These are phyloP conservation scores for Camelus bactrianus DNA, from an alignment of 2,113 vertebrate genomes.

Conservation along the genomic window DNA sequence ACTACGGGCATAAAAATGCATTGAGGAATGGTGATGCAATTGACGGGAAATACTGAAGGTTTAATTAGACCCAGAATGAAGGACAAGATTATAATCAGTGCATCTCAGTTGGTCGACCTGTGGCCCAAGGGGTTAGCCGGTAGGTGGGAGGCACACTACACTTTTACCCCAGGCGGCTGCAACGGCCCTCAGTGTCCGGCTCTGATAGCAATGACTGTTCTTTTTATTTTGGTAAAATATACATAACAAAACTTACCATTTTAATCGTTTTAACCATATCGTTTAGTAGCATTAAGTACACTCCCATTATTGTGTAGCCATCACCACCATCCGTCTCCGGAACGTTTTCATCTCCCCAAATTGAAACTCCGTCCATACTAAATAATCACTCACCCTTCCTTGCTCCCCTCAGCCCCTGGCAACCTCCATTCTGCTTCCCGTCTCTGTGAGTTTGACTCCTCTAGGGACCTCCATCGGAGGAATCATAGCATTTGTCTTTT, in stretches of 20 bases:
- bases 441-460: background rate
- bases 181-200: background rate
- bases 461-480: too few relatives aligned
- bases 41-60: background rate
- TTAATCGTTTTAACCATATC: background rate
- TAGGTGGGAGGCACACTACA: background rate
- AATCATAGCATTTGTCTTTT: background rate
- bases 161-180: background rate
- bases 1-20: background rate
- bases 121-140: background rate
- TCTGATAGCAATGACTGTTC: background rate
- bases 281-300: background rate
- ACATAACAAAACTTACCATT: background rate
- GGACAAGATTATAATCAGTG: background rate
- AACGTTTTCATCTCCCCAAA: background rate
- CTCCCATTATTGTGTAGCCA: accelerated
- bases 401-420: background rate
- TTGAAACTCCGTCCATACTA: background rate
- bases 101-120: accelerated
- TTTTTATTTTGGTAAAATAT: background rate
- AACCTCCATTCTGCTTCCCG: background rate
- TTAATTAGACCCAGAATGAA: background rate
- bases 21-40: background rate
- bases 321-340: background rate
- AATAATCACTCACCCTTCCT: too few relatives aligned